Percentiles rank a stretch among this genome's conserved stretches.
Evolutionary conservation across 1,140 invertebrate species (phyloP).

Genomic region (Bombus terrestris): DNA sequence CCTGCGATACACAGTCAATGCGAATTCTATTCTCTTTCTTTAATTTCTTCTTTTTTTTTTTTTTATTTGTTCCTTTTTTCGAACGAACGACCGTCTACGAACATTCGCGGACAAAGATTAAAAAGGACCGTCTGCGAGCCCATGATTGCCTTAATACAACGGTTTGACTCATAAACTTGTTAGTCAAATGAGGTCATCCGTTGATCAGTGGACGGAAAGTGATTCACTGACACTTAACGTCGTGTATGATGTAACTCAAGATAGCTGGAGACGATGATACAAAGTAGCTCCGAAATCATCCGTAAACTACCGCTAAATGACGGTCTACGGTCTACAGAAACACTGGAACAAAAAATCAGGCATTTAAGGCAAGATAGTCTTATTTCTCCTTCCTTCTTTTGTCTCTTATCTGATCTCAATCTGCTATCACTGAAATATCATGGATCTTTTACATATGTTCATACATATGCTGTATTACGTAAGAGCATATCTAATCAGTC

Average conservation of each 20-base stretch:
- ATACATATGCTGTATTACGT: neutral
- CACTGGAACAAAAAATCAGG: neutral
- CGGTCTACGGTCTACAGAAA: too few relatives aligned
- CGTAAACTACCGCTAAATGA: neutral
- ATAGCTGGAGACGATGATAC: slow-evolving; percentile 32
- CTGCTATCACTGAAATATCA: neutral
- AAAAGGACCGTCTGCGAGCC: slow-evolving; percentile 33
- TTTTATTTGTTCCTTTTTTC: neutral
- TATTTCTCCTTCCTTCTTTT: neutral
- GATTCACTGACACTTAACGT: slow-evolving; percentile 66
- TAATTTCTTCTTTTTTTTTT: too few relatives aligned
- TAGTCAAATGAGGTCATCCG: slow-evolving; percentile 66
- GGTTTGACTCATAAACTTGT: slow-evolving; percentile 66
- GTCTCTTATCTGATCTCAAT: neutral
- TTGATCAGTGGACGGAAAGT: slow-evolving; percentile 64
- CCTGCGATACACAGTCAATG: neutral
- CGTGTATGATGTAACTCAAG: slow-evolving; percentile 57
- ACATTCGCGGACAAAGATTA: slow-evolving; percentile 31
- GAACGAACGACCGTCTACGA: neutral
- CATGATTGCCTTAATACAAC: slow-evolving; percentile 29
- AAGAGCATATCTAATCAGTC: slow-evolving; percentile 14
- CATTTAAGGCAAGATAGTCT: neutral
- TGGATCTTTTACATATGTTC: neutral
- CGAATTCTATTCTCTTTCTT: neutral
- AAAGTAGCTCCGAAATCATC: slow-evolving; percentile 29